Percentiles rank a stretch among this genome's conserved stretches.
phyloP scores from a whole-genome alignment of 2,888 invertebrate genomes.

The Cantharis rufa region DNA sequence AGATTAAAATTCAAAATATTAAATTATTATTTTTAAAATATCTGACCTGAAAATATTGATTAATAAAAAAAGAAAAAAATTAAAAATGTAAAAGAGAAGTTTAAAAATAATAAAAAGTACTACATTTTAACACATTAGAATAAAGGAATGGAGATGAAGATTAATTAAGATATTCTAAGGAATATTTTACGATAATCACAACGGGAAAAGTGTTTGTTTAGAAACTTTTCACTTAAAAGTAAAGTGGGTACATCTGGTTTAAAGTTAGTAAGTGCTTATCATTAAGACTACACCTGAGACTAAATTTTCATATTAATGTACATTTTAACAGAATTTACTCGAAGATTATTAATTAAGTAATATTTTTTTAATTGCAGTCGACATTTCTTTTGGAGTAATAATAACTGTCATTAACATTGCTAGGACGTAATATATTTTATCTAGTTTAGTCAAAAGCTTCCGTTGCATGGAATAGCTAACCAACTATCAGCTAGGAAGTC shows the following conservation, averaged over 20 bases:
- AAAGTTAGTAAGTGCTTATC: conserved; percentile 43
- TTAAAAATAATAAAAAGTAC: neutral
- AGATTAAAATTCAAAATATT: no score
- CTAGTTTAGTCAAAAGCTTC: neutral
- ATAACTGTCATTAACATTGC: neutral
- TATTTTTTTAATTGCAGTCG: neutral
- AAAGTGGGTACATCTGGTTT: conserved; percentile 41
- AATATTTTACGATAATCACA: conserved; percentile 45
- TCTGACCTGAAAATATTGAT: neutral
- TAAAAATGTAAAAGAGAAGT: neutral
- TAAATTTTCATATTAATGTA: conserved; percentile 23
- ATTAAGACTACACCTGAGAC: conserved; percentile 43
- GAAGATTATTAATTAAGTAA: neutral
- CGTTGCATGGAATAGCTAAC: no score
- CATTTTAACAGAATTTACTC: conserved; percentile 1
- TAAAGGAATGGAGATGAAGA: conserved; percentile 15
- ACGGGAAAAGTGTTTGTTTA: conserved; percentile 48
- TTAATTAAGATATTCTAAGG: conserved; percentile 37
- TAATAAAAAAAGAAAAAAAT: neutral
- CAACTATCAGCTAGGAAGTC: neutral
- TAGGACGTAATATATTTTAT: neutral
- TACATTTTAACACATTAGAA: neutral
- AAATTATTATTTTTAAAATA: no score
- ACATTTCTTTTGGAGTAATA: neutral
- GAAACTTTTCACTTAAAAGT: conserved; percentile 52